Evolutionary conservation across 2,797 vertebrate genomes (phyloP), one percentile per base, ranked within the genome.

Genomic region (Xenopus petersii): DNA sequence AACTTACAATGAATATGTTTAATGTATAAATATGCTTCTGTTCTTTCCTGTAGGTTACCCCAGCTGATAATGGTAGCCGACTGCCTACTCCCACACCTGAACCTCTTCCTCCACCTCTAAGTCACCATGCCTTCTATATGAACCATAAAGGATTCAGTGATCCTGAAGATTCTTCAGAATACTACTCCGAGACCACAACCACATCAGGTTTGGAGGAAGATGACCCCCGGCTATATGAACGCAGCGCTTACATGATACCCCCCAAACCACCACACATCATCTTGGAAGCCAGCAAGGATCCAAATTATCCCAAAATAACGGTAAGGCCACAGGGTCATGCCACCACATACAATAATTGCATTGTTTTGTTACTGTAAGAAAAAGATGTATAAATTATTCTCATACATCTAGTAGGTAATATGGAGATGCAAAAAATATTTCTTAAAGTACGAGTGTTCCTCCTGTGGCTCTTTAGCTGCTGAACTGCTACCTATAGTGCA

Each of bases 271-370:
- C 90, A 70, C 89, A 85, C 66, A 91, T 92, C 75, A 86, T 94
- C 77, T 86, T 95, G 74, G 94, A 95, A 83, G 92, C 94, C 16
- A 93, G 92, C 89, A 93, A 92, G 84, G 91, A 93, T 78, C 93
- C 93, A 75, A 92, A 87, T 82, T 95, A 95, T 75, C 94, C 94
- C 16, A 92, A 84, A 77, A 89, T 95, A 78, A 93, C 90, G 82
- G 91, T 92, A 83, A 64, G 71, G 47, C 4, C 12, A 10, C n/a
- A 26, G 21, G 13, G 26, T 55, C 26, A 30, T 30, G 26, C 13
- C 10, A 10, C 48, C 48, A 5, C 10, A 10, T 30, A 30, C 1
- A 30, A 30, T 13, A 2, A 10, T 49, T 49, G 48, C 8, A 48
- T 7, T 8, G 48, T 0, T 10, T 49, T 10, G 48, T 49, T 13